Evolutionary conservation across 1,140 invertebrate genomes (phyloP).

Genomic region (Episyrphus balteatus): DNA sequence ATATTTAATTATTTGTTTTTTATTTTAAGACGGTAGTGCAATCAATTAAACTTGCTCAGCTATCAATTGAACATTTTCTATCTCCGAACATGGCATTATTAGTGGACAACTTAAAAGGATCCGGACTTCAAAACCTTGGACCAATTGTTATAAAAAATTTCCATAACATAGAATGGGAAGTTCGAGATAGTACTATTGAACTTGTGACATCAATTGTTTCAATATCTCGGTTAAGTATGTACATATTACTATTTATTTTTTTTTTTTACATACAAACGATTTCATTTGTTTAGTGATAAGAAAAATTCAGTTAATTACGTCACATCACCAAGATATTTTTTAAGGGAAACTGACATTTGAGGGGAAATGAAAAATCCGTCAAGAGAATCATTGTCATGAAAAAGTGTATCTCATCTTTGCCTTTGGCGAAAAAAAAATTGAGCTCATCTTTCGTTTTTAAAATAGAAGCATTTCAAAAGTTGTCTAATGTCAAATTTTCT

Average conservation of each 20-base stretch:
- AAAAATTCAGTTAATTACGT: too few relatives aligned
- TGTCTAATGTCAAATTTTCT: too few relatives aligned
- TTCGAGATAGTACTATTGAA: slow-evolving; percentile 61
- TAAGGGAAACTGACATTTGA: too few relatives aligned
- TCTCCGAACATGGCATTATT: slow-evolving; percentile 60
- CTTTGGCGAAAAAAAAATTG: too few relatives aligned
- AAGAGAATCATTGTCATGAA: too few relatives aligned
- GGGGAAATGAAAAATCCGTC: too few relatives aligned
- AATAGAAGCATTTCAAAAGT: too few relatives aligned
- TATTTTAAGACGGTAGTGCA: slow-evolving; percentile 51
- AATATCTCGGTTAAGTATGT: slow-evolving; percentile 57
- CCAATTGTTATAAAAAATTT: slow-evolving; percentile 54
- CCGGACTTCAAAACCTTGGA: slow-evolving; percentile 50
- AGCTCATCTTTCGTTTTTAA: too few relatives aligned
- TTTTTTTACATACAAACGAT: background rate
- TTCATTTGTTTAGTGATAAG: slow-evolving; percentile 1
- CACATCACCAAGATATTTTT: too few relatives aligned
- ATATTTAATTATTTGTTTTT: background rate
- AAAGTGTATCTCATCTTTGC: too few relatives aligned
- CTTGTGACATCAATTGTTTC: slow-evolving; percentile 53
- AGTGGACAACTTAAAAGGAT: slow-evolving; percentile 50
- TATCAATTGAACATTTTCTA: slow-evolving; percentile 60
- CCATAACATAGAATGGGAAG: slow-evolving; percentile 61
- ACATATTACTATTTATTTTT: background rate
- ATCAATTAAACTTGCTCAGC: slow-evolving; percentile 52